phyloP scores from a whole-genome alignment of 2,113 vertebrate species.

The Gadus chalcogrammus region DNA sequence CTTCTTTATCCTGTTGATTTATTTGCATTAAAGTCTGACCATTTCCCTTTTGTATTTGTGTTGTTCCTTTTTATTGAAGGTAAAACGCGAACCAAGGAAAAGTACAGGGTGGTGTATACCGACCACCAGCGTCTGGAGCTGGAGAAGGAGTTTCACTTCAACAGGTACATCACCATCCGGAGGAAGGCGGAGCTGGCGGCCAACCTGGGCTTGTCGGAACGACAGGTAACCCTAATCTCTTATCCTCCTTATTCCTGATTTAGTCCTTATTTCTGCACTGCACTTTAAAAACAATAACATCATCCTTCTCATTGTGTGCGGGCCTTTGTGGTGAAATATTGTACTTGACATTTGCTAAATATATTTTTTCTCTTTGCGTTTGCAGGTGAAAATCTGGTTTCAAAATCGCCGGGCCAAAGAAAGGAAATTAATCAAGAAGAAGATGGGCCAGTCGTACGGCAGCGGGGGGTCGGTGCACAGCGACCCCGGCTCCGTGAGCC shows the following conservation, averaged over 20 bases:
- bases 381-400: constrained; percentile 95
- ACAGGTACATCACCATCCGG: constrained; percentile 91
- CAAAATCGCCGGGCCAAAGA: constrained; percentile 93
- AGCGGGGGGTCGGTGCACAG: constrained; percentile 85
- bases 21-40: neutral
- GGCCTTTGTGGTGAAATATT: neutral
- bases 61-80: constrained; percentile 63
- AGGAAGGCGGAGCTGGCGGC: constrained; percentile 91
- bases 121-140: constrained; percentile 93
- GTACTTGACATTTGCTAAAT: neutral
- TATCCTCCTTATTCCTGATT: neutral
- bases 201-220: constrained; percentile 90
- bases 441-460: constrained; percentile 87
- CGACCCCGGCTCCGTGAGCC: constrained; percentile 90
- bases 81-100: constrained; percentile 97
- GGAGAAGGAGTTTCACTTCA: constrained; percentile 97
- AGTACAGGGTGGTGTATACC: constrained; percentile 93
- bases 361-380: neutral
- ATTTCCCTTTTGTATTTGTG: neutral
- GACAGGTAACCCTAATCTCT: constrained; percentile 77
- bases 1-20: neutral
- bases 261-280: too few species aligned
- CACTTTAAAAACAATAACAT: too few species aligned
- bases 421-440: constrained; percentile 92
- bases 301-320: neutral